phyloP scores from a whole-genome alignment of 2,797 vertebrate species.

The Geotria australis region DNA sequence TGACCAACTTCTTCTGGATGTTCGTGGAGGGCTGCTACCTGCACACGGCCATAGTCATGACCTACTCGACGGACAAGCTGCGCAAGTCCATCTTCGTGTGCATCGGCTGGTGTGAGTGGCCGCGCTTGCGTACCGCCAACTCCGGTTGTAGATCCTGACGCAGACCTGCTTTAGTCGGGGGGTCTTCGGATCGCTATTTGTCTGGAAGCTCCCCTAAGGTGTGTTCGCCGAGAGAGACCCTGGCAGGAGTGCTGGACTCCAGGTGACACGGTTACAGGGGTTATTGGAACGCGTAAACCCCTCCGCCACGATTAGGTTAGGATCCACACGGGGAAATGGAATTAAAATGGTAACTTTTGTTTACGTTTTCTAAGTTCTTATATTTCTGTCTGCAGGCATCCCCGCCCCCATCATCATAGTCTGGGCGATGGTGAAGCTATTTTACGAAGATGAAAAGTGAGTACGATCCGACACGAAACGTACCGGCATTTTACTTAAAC shows the following conservation, averaged over 20 bases:
- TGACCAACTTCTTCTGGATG: slow-evolving; percentile 99
- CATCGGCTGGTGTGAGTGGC: slow-evolving; percentile 75
- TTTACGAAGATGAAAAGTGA: slow-evolving; percentile 96
- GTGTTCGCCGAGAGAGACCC: too few species aligned
- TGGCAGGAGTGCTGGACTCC: too few species aligned
- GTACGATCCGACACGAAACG: slow-evolving; percentile 3
- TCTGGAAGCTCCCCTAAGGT: too few species aligned
- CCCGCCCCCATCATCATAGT: slow-evolving; percentile 76
- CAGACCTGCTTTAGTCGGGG: background rate
- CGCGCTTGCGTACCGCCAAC: background rate
- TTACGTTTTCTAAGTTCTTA: background rate
- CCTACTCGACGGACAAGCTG: slow-evolving; percentile 84
- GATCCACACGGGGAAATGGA: too few species aligned
- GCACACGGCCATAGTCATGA: slow-evolving; percentile 89
- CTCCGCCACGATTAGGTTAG: too few species aligned
- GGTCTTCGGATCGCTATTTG: background rate
- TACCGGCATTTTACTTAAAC: too few species aligned
- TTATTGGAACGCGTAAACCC: too few species aligned
- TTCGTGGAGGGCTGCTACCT: slow-evolving; percentile 92
- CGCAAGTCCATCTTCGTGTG: slow-evolving; percentile 98
- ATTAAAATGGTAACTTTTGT: too few species aligned
- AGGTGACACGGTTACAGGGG: too few species aligned
- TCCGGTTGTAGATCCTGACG: too few species aligned
- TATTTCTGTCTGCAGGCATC: slow-evolving; percentile 30
- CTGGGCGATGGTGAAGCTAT: slow-evolving; percentile 79